Evolutionary conservation across 64 coral and sea anemone species (phyloP).

Genomic region (Acropora yongei): DNA sequence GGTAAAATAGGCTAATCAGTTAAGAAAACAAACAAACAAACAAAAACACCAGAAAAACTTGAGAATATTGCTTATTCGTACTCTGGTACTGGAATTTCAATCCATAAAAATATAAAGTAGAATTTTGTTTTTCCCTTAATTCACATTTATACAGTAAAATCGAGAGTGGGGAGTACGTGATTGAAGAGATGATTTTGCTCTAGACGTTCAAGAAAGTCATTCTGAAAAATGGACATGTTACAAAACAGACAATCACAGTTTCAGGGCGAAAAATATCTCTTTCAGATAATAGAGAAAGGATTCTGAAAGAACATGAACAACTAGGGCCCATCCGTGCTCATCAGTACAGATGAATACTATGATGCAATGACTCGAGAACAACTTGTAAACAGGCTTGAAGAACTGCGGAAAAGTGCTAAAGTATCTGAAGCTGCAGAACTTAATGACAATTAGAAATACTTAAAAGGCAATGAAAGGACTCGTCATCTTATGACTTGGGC

Average conservation of each 20-base stretch:
- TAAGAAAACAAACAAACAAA: too few relatives aligned
- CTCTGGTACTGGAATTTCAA: too few relatives aligned
- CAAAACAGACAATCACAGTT: constrained; percentile 20
- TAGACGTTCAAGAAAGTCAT: too few relatives aligned
- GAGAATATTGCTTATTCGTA: too few relatives aligned
- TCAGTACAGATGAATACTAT: constrained; percentile 39
- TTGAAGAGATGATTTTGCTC: too few relatives aligned
- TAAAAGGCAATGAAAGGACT: constrained; percentile 63
- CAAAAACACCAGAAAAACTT: too few relatives aligned
- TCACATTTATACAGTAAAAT: too few relatives aligned
- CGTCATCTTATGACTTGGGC: constrained; percentile 61
- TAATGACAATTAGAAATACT: constrained; percentile 52
- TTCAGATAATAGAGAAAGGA: constrained; percentile 57
- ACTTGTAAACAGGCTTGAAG: constrained; percentile 28
- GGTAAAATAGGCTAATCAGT: too few relatives aligned
- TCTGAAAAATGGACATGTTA: too few relatives aligned
- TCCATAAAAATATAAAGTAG: too few relatives aligned
- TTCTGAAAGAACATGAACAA: constrained; percentile 42
- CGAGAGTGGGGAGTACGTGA: too few relatives aligned
- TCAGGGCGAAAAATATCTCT: constrained; percentile 57
- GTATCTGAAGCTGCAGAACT: constrained; percentile 1
- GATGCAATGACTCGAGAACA: constrained; percentile 47
- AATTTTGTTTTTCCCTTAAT: too few relatives aligned
- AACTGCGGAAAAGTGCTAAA: constrained; percentile 16
- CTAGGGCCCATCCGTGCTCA: constrained; percentile 2